Percentiles rank a stretch among this genome's conserved stretches.
These are phyloP conservation scores for Teleogryllus occipitalis DNA, from an alignment of 1,140 invertebrate species.

Conservation along the genomic window DNA sequence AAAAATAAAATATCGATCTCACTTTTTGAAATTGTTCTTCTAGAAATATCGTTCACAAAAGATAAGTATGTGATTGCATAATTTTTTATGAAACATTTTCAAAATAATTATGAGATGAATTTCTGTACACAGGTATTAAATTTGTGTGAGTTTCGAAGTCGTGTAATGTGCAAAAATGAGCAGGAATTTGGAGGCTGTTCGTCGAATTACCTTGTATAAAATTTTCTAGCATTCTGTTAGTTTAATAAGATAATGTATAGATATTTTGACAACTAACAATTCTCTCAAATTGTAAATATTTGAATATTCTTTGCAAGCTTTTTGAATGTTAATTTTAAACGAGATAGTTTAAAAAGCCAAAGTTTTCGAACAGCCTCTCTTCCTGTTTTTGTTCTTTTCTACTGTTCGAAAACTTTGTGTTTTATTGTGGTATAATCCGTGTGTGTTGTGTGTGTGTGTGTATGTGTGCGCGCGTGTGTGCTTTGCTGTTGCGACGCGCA, in stretches of 20 bases:
- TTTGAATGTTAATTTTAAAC: constrained; percentile 12
- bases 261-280: too few relatives aligned
- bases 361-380: constrained; percentile 63
- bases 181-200: constrained; percentile 52
- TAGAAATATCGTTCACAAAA: too few relatives aligned
- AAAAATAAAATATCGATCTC: too few relatives aligned
- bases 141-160: neutral
- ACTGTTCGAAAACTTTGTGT: constrained; percentile 36
- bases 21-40: too few relatives aligned
- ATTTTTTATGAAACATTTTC: too few relatives aligned
- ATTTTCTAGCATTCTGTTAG: neutral
- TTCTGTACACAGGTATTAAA: too few relatives aligned
- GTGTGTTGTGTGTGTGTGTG: too few relatives aligned
- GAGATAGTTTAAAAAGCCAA: constrained; percentile 31
- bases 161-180: neutral
- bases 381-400: constrained; percentile 31
- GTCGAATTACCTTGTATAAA: constrained; percentile 29
- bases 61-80: too few relatives aligned
- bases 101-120: too few relatives aligned
- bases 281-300: neutral
- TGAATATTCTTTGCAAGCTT: neutral
- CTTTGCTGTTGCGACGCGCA: constrained; percentile 42
- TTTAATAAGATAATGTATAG: too few relatives aligned
- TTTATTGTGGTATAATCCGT: neutral
- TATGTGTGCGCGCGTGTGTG: too few relatives aligned